Conservation (phyloP, 2,888 invertebrate genomes). For the Brachynemurus nebulosus region DNA sequence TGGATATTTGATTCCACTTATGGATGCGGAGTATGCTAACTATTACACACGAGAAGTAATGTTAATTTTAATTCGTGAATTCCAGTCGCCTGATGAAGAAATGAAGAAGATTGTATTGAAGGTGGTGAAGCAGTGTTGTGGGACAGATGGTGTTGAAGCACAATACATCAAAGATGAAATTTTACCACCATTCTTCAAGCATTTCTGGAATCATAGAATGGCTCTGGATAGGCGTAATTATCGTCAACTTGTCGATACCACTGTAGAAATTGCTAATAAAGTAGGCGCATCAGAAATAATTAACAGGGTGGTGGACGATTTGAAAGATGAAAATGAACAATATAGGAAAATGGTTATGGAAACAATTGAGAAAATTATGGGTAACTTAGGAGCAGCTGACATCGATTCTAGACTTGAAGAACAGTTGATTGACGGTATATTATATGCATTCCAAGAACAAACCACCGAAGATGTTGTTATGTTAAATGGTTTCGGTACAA, state of each 20-base stretch:
- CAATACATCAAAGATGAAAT: constrained; percentile 99
- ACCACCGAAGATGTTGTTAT: constrained; percentile 99
- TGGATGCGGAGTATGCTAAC: constrained; percentile 99
- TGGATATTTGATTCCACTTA: constrained; percentile 95
- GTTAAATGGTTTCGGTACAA: constrained; percentile 98
- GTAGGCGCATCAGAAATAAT: constrained; percentile 99
- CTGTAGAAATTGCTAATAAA: constrained; percentile 99
- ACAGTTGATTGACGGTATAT: constrained; percentile 96
- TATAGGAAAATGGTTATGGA: constrained; percentile 99
- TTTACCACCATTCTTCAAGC: constrained; percentile 94
- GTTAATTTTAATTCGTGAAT: constrained; percentile 97
- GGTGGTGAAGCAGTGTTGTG: constrained; percentile 99
- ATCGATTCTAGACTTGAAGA: constrained; percentile 97
- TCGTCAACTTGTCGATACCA: constrained; percentile 95
- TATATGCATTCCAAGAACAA: constrained; percentile 99
- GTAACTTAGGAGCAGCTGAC: constrained; percentile 93
- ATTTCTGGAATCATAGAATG: constrained; percentile 99
- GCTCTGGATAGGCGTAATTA: constrained; percentile 96
- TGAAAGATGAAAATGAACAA: constrained; percentile 99
- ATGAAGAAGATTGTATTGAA: constrained; percentile 99
- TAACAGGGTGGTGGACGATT: constrained; percentile 93
- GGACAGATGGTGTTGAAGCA: constrained; percentile 98
- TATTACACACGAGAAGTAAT: constrained; percentile 99
- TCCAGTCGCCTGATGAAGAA: constrained; percentile 99
- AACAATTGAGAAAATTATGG: constrained; percentile 97